Evolutionary conservation across 2,797 vertebrate genomes (phyloP).

Genomic region (Xenentodon cancila): DNA sequence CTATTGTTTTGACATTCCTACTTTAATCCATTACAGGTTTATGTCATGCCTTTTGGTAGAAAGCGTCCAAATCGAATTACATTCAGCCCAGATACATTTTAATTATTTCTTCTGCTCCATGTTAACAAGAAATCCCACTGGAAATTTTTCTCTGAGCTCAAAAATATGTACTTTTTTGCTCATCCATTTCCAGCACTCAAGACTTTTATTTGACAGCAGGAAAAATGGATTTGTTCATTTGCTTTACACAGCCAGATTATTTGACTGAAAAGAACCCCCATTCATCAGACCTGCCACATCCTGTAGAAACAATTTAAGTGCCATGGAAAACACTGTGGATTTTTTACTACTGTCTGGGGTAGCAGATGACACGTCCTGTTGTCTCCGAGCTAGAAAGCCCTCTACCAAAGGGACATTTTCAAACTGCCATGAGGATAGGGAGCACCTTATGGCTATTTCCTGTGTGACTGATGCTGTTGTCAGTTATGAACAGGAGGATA

Average conservation of each 20-base stretch:
- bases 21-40: conserved; percentile 19
- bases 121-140: conserved; percentile 28
- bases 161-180: conserved; percentile 28
- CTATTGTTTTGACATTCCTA: conserved; percentile 18
- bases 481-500: conserved; percentile 44
- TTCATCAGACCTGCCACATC: conserved; percentile 50
- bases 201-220: conserved; percentile 51
- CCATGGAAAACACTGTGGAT: conserved; percentile 32
- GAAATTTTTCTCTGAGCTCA: conserved; percentile 2
- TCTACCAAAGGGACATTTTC: conserved; percentile 37
- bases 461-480: conserved; percentile 61
- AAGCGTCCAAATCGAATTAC: conserved; percentile 18
- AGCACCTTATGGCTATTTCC: conserved; percentile 49
- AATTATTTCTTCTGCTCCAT: conserved; percentile 13
- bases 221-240: conserved; percentile 57
- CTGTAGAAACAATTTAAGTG: conserved; percentile 49
- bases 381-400: conserved; percentile 36
- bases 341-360: conserved; percentile 37
- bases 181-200: conserved; percentile 33
- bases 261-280: conserved; percentile 42
- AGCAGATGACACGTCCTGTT: conserved; percentile 36
- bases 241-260: conserved; percentile 40
- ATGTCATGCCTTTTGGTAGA: conserved; percentile 10
- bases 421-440: conserved; percentile 25
- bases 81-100: conserved; percentile 27